phyloP scores from a whole-genome alignment of 2,888 invertebrate species.

The Hydroisotoma schaefferi region DNA sequence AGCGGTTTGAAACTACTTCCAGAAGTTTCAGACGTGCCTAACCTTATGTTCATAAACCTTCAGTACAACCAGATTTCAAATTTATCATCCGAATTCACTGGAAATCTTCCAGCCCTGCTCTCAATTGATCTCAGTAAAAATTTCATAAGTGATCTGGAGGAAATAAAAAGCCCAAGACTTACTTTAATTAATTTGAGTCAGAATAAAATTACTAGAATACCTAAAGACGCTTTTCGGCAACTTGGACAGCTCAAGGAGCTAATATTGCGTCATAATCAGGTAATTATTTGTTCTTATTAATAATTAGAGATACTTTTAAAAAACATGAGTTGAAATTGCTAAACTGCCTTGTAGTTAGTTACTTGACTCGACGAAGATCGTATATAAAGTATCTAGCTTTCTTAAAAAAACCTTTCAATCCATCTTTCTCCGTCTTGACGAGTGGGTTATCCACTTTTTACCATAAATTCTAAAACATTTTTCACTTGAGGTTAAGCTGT shows the following conservation, averaged over 20 bases:
- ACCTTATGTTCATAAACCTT: slow-evolving; percentile 27
- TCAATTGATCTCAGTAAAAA: slow-evolving; percentile 21
- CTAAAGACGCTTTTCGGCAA: slow-evolving; percentile 13
- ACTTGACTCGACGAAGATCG: too few relatives aligned
- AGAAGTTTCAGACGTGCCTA: slow-evolving; percentile 24
- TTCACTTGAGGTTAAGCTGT: too few relatives aligned
- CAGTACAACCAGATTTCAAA: slow-evolving; percentile 26
- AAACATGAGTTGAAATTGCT: too few relatives aligned
- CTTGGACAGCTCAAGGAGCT: slow-evolving; percentile 18
- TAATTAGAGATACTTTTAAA: too few relatives aligned
- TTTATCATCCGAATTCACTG: slow-evolving; percentile 9
- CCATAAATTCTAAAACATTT: too few relatives aligned
- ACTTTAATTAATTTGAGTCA: slow-evolving; percentile 14
- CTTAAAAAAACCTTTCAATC: too few relatives aligned
- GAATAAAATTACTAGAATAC: slow-evolving; percentile 18
- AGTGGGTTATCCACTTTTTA: too few relatives aligned
- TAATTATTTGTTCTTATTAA: too few relatives aligned
- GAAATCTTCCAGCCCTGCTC: slow-evolving; percentile 8
- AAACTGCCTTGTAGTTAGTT: too few relatives aligned
- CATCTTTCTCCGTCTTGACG: too few relatives aligned
- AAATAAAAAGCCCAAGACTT: slow-evolving; percentile 4
- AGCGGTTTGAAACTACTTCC: slow-evolving; percentile 30
- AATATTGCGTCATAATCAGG: slow-evolving; percentile 1
- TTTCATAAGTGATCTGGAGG: slow-evolving; percentile 7
- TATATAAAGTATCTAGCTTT: too few relatives aligned